Base-by-base conservation (phyloP, 1,140 invertebrate genomes). In the Bombus ignitus region DNA sequence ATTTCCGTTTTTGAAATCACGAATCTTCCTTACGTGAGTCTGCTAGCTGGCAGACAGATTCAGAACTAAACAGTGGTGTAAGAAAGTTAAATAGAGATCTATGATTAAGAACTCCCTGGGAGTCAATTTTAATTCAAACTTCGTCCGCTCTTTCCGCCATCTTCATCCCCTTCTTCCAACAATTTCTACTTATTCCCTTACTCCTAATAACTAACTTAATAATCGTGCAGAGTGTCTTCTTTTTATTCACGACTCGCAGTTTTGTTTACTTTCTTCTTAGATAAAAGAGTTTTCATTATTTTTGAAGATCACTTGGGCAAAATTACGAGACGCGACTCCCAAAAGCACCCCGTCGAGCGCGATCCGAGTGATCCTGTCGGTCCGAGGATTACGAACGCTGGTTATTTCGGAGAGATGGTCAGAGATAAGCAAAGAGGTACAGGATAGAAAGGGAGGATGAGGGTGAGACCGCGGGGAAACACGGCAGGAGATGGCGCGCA, bases 341-440 rank as follows among this genome's bases (percentile, higher is more conserved):
- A 32, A 39, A 78, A 66, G 59, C 59, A 78, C n/a, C 59, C 59
- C 59, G 62, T 35, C 22, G 28, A 32, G 68, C 77, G 72, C 75
- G 86, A 87, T 84, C 72, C 77, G 70, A 82, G 72, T 66, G 88
- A 89, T 85, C 66, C 78, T 78, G 87, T 68, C 75, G 77, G 75
- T 87, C 72, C 57, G 32, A 88, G 73, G 84, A 76, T 90, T 90
- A 89, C 88, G 85, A 73, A 88, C 74, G 75, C 25, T 22, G 65
- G 44, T 76, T 83, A 81, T 87, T 89, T 77, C 71, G 72, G 57
- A 42, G 66, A 62, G 44, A 42, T 18, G 59, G 57, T 22, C 65
- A 57, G 18, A 59, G 66, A 85, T 81, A 72, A 71, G 39, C 37
- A 12, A 6, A 32, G 28, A 47, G 47, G 59, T 76, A 39, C 18